Conservation (phyloP, 2,888 invertebrate genomes). For the Spodoptera littoralis region DNA sequence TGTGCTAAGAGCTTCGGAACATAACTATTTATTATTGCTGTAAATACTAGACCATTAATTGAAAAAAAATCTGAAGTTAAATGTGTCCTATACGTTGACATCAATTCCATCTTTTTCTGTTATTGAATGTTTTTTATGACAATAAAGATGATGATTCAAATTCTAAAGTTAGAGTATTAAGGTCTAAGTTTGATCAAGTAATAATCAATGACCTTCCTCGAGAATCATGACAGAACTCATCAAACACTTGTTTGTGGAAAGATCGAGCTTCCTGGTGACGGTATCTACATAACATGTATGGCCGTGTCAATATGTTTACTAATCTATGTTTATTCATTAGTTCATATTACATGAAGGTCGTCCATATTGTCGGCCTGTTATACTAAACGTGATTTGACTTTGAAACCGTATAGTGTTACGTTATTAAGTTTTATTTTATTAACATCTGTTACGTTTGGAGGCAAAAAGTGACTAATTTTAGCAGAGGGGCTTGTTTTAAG, state of each 20-base stretch:
- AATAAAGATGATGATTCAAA: too few species aligned
- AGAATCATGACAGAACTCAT: slow-evolving; percentile 36
- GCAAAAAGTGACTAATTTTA: slow-evolving; percentile 17
- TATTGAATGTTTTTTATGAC: too few species aligned
- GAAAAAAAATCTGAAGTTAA: too few species aligned
- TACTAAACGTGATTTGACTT: slow-evolving; percentile 51
- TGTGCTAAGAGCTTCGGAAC: slow-evolving; percentile 14
- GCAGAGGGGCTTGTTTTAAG: slow-evolving; percentile 7
- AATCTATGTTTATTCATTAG: slow-evolving; percentile 56
- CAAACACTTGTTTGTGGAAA: slow-evolving; percentile 27
- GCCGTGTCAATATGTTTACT: slow-evolving; percentile 44
- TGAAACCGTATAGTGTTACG: slow-evolving; percentile 42
- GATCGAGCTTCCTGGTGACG: slow-evolving; percentile 45
- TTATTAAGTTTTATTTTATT: slow-evolving; percentile 23
- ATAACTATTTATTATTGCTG: too few species aligned
- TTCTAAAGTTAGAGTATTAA: too few species aligned
- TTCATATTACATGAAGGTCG: slow-evolving; percentile 51
- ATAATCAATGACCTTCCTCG: slow-evolving; percentile 14
- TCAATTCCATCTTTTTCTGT: too few species aligned
- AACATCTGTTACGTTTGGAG: slow-evolving; percentile 16
- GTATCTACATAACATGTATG: slow-evolving; percentile 6
- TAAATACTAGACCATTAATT: too few species aligned
- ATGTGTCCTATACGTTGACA: too few species aligned
- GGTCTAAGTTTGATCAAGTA: too few species aligned
- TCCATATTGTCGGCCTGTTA: slow-evolving; percentile 39